A percentile compares a stretch with the other conserved stretches of the same genome.
Evolutionary conservation across 2,797 vertebrate species (phyloP).

Genomic region (Macropodus opercularis): DNA sequence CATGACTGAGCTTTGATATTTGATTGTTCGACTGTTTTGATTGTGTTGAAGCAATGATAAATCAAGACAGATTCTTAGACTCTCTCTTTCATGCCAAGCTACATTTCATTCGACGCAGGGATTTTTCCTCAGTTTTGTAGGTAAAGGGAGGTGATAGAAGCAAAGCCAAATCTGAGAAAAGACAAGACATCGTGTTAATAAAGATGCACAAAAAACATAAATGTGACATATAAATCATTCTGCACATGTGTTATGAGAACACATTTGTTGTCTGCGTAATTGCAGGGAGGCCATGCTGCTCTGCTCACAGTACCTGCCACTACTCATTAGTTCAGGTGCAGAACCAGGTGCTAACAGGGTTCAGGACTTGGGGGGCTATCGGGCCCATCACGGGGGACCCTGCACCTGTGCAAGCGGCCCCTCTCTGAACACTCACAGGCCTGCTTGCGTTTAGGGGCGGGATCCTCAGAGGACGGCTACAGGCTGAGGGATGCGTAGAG

Average conservation of each 20-base stretch:
- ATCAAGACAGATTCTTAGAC: slow-evolving; percentile 7
- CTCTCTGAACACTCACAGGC: slow-evolving; percentile 43
- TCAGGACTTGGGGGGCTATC: slow-evolving; percentile 74
- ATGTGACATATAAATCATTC: slow-evolving; percentile 34
- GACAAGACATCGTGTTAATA: slow-evolving; percentile 36
- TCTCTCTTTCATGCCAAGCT: not conserved
- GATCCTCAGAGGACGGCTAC: slow-evolving; percentile 74
- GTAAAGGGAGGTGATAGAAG: not conserved
- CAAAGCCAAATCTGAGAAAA: slow-evolving; percentile 49
- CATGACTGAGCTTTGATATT: slow-evolving; percentile 79
- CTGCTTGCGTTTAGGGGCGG: slow-evolving; percentile 44
- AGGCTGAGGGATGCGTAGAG: slow-evolving; percentile 52
- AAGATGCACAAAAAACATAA: slow-evolving; percentile 9
- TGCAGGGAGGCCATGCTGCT: slow-evolving; percentile 59
- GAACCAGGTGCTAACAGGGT: slow-evolving; percentile 77
- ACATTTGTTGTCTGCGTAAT: slow-evolving; percentile 63
- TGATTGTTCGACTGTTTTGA: not conserved
- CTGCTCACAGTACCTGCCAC: slow-evolving; percentile 85
- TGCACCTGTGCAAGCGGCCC: slow-evolving; percentile 87
- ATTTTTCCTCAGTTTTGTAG: slow-evolving; percentile 21
- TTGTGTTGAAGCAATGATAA: slow-evolving; percentile 5
- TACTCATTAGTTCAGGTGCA: slow-evolving; percentile 88
- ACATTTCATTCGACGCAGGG: slow-evolving; percentile 39
- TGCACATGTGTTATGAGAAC: slow-evolving; percentile 36
- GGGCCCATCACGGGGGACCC: slow-evolving; percentile 62